Conservation (phyloP, 2,888 invertebrate species). For the Chaetogeoica ovagalla region DNA sequence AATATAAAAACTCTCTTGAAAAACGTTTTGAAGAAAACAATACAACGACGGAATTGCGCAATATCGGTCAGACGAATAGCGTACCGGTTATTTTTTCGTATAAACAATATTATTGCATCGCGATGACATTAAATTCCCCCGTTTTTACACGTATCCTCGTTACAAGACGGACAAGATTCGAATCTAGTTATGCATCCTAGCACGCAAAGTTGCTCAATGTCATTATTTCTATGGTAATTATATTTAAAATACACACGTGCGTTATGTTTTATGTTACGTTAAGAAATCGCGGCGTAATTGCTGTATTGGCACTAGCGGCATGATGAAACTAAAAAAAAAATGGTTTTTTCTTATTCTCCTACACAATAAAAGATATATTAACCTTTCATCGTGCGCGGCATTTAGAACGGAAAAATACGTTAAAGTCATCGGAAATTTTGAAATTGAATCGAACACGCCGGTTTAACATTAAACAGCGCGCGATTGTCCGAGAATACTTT, state of each 20-base stretch:
- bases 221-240: neutral
- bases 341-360: neutral
- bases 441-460: too few relatives aligned
- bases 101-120: neutral
- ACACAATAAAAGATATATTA: too few relatives aligned
- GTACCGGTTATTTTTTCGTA: neutral
- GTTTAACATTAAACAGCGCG: too few relatives aligned
- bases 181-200: constrained; percentile 29
- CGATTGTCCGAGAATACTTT: too few relatives aligned
- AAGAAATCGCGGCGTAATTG: neutral
- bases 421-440: too few relatives aligned
- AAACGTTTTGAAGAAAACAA: too few relatives aligned
- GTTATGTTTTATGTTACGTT: neutral
- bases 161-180: constrained; percentile 8
- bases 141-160: neutral
- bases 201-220: constrained; percentile 1
- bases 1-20: too few relatives aligned
- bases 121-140: neutral
- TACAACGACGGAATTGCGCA: too few relatives aligned
- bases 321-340: constrained; percentile 34
- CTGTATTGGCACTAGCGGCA: too few relatives aligned
- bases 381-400: too few relatives aligned
- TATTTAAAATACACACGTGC: neutral
- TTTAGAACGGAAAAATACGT: too few relatives aligned
- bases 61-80: neutral